Evolutionary conservation across 2,113 vertebrate genomes (phyloP), one percentile per base, ranked within the genome.

Genomic region (Apistogramma diplotaenia): DNA sequence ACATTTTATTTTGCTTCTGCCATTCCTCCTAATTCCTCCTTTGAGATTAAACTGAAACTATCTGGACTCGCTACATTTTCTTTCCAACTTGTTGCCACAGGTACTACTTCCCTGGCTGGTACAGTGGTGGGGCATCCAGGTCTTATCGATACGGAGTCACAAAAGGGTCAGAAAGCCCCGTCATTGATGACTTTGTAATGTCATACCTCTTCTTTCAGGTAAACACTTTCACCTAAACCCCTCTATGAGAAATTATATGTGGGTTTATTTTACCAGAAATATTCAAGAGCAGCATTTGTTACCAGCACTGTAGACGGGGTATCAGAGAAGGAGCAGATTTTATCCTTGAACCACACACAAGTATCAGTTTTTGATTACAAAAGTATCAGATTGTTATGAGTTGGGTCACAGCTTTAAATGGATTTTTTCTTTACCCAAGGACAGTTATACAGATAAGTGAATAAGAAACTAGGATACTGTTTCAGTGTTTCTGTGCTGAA

Each of bases 71-170:
- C 4, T 37, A 11, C 16, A n/a, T 60, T n/a, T 62, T 31, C 18
- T 53, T 51, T 56, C 3, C 56, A 56, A 5, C 4, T 0, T 2
- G 70, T 81, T 58, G 16, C 10, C 0, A 27, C 87, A 99, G 98
- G 90, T 99, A 96, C 95, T 99, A 99, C 91, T 99, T 99, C 89
- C 96, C 97, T 75, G 96, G 96, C 80, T 99, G 98, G 98, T 98
- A 97, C 81, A 96, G 96, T 70, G 96, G 95, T 74, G 96, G 96
- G 55, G 94, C 88, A 73, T 96, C 85, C 72, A 95, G 96, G 86
- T 96, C 97, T 1, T 98, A 96, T 89, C 96, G 98, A 0, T 96
- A 97, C n/a, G 98, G 97, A 6, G 84, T 98, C 58, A 80, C 94
- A 74, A 97, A 97, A 60, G 96, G 97, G 15, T 81, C 96, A 15